Evolutionary conservation across 2,888 invertebrate species (phyloP).

Genomic region (Fabriciana adippe): DNA sequence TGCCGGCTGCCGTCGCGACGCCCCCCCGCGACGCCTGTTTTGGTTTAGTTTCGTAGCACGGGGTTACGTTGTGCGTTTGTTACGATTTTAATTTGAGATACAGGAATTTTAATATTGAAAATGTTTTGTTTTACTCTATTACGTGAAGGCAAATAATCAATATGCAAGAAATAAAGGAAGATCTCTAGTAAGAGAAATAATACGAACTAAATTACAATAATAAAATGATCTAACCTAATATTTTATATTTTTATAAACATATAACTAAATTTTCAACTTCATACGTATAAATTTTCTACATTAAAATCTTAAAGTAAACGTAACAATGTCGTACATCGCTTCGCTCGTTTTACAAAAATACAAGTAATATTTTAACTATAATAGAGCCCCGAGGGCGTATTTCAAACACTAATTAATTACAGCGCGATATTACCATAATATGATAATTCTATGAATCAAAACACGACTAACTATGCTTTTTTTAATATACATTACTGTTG

Average conservation of each 20-base stretch:
- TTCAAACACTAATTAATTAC: constrained; percentile 11
- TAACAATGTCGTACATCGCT: too few relatives aligned
- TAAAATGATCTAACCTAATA: too few relatives aligned
- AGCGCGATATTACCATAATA: constrained; percentile 12
- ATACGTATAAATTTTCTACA: too few relatives aligned
- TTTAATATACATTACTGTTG: neutral
- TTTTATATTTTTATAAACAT: too few relatives aligned
- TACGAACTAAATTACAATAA: too few relatives aligned
- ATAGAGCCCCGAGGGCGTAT: constrained; percentile 12
- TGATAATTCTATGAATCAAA: constrained; percentile 11
- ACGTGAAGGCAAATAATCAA: neutral
- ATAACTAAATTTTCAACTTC: too few relatives aligned
- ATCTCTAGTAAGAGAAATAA: neutral
- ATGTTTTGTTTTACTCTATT: neutral
- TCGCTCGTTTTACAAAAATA: neutral
- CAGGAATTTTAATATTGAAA: neutral
- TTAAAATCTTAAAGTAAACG: too few relatives aligned
- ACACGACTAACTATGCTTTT: constrained; percentile 3
- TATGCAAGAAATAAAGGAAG: neutral
- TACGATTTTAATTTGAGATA: constrained; percentile 9
- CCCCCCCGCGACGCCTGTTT: constrained; percentile 48
- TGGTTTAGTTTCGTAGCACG: constrained; percentile 40
- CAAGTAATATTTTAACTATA: neutral
- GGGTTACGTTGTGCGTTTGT: constrained; percentile 17
- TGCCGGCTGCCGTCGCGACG: constrained; percentile 66